Evolutionary conservation across 2,797 vertebrate genomes (phyloP).

Genomic region (Muscicapa comitata): DNA sequence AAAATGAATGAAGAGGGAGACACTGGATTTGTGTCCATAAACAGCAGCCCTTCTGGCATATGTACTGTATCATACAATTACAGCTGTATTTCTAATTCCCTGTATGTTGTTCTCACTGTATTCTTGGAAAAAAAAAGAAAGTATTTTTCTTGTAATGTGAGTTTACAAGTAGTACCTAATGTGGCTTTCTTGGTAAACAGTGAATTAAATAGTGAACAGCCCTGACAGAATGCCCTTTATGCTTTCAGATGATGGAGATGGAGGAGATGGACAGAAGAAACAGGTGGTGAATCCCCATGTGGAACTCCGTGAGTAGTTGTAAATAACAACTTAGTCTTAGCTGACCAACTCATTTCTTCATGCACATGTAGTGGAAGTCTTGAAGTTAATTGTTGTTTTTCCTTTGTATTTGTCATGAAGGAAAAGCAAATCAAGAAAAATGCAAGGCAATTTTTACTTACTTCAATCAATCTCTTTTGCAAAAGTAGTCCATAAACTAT

Average conservation of each 20-base stretch:
- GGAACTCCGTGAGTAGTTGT: constrained; percentile 88
- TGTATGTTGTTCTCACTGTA: neutral
- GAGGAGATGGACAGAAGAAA: constrained; percentile 90
- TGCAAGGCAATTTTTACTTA: neutral
- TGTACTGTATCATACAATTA: neutral
- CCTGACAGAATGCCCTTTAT: constrained; percentile 12
- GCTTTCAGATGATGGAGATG: constrained; percentile 86
- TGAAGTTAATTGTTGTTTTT: neutral
- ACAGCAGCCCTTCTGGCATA: neutral
- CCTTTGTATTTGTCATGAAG: neutral
- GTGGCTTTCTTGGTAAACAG: neutral
- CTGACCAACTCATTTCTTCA: neutral
- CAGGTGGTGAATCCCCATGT: constrained; percentile 91
- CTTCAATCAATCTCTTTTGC: neutral
- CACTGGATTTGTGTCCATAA: neutral
- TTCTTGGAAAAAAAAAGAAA: neutral
- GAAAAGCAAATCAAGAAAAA: neutral
- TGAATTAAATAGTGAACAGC: neutral
- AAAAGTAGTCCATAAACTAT: neutral
- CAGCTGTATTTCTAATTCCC: neutral
- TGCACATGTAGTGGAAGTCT: neutral
- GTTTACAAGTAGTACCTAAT: neutral
- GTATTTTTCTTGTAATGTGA: neutral
- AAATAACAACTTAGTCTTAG: neutral
- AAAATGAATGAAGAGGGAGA: neutral